Evolutionary conservation across 2,113 vertebrate genomes (phyloP).

Genomic region (Pteronura brasiliensis): DNA sequence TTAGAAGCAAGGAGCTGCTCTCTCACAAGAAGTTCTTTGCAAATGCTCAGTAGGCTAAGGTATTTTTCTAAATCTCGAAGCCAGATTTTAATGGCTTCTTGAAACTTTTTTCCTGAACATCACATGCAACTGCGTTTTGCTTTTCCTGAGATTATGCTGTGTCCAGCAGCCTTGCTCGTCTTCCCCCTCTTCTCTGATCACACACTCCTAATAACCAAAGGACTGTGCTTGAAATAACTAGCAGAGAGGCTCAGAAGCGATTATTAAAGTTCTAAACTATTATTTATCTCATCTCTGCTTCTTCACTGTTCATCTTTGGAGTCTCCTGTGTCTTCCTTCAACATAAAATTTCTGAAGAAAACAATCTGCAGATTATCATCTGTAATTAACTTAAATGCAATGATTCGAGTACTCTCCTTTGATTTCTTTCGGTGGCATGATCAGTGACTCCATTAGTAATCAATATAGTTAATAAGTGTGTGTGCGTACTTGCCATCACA

Average conservation of each 20-base stretch:
- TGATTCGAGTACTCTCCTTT: slow-evolving; percentile 26
- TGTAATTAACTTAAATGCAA: background rate
- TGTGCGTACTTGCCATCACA: background rate
- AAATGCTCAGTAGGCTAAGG: background rate
- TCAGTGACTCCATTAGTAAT: slow-evolving; percentile 40
- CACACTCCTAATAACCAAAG: background rate
- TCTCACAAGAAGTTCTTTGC: background rate
- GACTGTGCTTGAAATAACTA: background rate
- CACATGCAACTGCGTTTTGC: background rate
- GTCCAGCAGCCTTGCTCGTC: background rate
- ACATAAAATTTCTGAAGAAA: background rate
- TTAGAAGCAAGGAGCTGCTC: background rate
- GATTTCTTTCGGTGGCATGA: slow-evolving; percentile 42
- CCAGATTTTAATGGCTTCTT: background rate
- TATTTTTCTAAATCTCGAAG: background rate
- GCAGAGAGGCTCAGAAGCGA: background rate
- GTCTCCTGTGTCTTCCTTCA: background rate
- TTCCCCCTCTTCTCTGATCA: too few relatives aligned
- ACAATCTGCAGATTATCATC: slow-evolving; percentile 5
- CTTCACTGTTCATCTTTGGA: background rate
- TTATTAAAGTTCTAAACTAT: background rate
- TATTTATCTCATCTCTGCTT: background rate
- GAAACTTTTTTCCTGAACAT: background rate
- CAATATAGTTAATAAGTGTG: slow-evolving; percentile 53
- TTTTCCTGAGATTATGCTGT: background rate